These are phyloP conservation scores for Callospermophilus lateralis DNA, from an alignment of 2,113 vertebrate species.

Conservation along the genomic window DNA sequence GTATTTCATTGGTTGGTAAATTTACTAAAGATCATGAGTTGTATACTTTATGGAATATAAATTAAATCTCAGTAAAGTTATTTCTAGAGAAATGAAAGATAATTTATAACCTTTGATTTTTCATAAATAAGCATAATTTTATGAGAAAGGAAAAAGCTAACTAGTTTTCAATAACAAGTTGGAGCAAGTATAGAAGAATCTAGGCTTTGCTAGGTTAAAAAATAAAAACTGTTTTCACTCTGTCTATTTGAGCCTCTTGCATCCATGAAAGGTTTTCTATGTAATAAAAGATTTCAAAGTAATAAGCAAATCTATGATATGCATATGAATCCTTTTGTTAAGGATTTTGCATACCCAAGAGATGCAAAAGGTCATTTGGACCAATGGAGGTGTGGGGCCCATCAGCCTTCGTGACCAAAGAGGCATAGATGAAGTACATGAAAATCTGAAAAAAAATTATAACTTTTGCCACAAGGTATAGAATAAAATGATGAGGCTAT, in stretches of 20 bases:
- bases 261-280: neutral
- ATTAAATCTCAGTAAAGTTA: neutral
- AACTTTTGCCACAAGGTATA: neutral
- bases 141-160: neutral
- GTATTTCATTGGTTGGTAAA: neutral
- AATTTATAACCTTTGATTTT: neutral
- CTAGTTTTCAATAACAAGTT: neutral
- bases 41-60: neutral
- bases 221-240: neutral
- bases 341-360: neutral
- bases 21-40: neutral
- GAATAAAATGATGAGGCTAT: neutral
- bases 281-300: neutral
- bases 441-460: neutral
- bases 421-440: neutral
- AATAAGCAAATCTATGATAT: neutral
- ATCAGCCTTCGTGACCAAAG: neutral
- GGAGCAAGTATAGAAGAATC: neutral
- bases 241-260: neutral
- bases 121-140: neutral
- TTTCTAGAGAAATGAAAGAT: neutral
- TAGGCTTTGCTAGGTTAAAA: neutral
- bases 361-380: neutral
- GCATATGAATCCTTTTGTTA: neutral
- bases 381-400: neutral